Percentiles rank a stretch among this genome's conserved stretches.
These are phyloP conservation scores for Pentalonia nigronervosa DNA, from an alignment of 1,140 invertebrate genomes.

Conservation along the genomic window DNA sequence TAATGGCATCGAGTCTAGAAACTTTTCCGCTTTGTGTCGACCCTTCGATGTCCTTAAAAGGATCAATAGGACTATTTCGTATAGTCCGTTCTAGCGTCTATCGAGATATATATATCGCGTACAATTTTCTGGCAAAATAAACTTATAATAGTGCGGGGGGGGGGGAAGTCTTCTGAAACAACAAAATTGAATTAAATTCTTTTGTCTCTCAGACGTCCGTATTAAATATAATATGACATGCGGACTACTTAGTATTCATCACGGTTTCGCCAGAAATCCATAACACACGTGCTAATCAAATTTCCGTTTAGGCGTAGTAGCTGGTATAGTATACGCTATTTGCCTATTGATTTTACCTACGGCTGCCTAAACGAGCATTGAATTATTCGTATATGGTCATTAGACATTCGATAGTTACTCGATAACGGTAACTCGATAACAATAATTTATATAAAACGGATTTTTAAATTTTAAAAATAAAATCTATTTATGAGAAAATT, in stretches of 20 bases:
- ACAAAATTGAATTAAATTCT: constrained; percentile 33
- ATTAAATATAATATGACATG: neutral
- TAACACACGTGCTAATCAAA: constrained; percentile 28
- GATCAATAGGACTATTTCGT: neutral
- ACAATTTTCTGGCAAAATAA: neutral
- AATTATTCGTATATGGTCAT: neutral
- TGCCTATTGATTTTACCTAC: neutral
- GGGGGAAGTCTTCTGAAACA: neutral
- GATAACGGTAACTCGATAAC: neutral
- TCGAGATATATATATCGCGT: neutral
- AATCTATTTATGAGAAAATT: no score
- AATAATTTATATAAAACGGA: neutral
- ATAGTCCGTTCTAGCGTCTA: neutral
- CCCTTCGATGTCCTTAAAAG: neutral
- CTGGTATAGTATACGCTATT: neutral
- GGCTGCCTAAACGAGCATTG: neutral
- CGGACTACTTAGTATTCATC: constrained; percentile 36
- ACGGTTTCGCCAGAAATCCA: neutral
- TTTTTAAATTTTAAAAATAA: neutral
- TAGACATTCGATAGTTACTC: neutral
- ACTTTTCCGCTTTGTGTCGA: constrained; percentile 15
- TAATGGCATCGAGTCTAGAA: neutral
- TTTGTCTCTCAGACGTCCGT: neutral
- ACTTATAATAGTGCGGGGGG: neutral
- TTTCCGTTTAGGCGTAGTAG: neutral